phyloP scores from a whole-genome alignment of 2,113 vertebrate genomes.

The Syrmaticus mikado region DNA sequence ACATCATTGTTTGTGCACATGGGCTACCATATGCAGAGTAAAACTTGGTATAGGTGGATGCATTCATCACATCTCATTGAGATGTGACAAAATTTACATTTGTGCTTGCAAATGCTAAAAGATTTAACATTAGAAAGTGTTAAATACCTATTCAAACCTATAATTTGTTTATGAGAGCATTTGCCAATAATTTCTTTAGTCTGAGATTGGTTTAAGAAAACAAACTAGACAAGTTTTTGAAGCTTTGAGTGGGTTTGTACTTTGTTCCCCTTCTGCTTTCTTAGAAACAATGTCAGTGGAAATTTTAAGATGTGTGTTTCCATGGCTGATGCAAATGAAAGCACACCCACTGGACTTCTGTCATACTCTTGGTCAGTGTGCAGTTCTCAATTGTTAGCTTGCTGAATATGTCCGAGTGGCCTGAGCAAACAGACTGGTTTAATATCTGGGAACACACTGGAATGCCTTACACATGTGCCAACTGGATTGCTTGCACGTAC shows the following conservation, averaged over 20 bases:
- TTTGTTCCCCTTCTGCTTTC: neutral
- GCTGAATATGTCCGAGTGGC: neutral
- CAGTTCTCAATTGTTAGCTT: neutral
- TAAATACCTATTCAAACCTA: neutral
- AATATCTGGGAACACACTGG: neutral
- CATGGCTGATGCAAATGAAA: neutral
- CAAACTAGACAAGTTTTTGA: neutral
- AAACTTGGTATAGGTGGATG: rapidly evolving
- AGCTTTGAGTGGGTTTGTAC: rapidly evolving
- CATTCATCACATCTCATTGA: neutral
- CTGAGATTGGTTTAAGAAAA: neutral
- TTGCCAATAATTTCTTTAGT: neutral
- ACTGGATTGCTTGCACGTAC: neutral
- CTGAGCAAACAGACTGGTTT: neutral
- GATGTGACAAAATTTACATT: neutral
- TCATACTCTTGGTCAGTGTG: neutral
- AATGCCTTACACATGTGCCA: neutral
- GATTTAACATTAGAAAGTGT: neutral
- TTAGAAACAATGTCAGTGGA: neutral
- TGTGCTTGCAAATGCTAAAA: neutral
- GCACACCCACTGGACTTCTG: neutral
- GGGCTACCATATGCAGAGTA: neutral
- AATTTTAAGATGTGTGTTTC: neutral
- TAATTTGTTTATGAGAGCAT: neutral
- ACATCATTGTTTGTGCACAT: rapidly evolving